Conservation (phyloP, 2,113 vertebrate genomes). For the Meleagris gallopavo region DNA sequence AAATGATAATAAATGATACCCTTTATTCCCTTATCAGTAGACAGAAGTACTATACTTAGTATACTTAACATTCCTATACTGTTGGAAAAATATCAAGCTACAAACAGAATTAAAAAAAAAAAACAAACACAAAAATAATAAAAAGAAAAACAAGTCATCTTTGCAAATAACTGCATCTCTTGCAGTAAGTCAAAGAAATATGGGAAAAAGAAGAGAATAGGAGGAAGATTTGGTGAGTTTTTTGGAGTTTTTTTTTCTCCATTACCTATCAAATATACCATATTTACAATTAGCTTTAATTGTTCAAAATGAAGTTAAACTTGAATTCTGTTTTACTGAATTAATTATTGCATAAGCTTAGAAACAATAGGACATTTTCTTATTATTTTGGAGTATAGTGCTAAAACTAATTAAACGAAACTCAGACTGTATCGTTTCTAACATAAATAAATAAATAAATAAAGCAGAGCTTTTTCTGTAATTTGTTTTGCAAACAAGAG, state of each 20-base stretch:
- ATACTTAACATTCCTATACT: neutral
- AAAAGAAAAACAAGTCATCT: neutral
- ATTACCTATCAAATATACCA: neutral
- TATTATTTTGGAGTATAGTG: neutral
- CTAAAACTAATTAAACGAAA: neutral
- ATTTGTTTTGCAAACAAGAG: neutral
- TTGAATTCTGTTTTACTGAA: neutral
- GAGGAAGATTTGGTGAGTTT: neutral
- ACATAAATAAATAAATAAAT: neutral
- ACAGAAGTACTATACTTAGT: neutral
- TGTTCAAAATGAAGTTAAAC: neutral
- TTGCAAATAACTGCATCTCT: neutral
- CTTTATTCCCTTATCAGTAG: neutral
- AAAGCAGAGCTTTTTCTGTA: fast-evolving
- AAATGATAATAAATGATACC: neutral
- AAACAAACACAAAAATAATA: too few species aligned
- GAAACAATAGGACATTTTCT: neutral
- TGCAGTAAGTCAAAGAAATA: neutral
- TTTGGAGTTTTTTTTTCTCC: neutral
- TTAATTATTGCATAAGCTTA: neutral
- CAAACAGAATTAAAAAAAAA: neutral
- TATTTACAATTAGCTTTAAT: neutral
- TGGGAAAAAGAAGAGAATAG: neutral
- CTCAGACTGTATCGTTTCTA: neutral
- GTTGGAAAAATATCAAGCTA: neutral